Conservation (phyloP, 2,113 vertebrate species). For the Varanus salvator region DNA sequence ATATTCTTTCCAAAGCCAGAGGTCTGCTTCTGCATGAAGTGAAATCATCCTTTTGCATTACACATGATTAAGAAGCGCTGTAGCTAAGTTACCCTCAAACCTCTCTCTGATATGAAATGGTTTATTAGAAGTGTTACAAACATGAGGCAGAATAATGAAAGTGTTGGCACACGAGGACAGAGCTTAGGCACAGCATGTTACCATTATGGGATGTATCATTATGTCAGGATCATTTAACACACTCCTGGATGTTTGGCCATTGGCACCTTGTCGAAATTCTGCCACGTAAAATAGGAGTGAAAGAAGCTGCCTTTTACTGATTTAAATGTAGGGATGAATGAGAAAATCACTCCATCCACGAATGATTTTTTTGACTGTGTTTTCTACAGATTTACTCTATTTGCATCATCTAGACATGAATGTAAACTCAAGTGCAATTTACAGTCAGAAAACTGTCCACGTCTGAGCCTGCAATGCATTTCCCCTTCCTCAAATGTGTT, state of each 20-base stretch:
- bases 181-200: not conserved
- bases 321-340: too few species aligned
- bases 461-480: too few species aligned
- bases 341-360: too few species aligned
- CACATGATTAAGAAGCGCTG: conserved; percentile 21
- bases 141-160: not conserved
- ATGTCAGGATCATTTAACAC: not conserved
- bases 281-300: not conserved
- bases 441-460: too few species aligned
- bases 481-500: too few species aligned
- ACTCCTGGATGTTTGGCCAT: not conserved
- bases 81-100: conserved; percentile 14
- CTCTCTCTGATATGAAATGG: not conserved
- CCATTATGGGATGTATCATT: accelerated
- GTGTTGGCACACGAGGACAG: not conserved
- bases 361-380: too few species aligned
- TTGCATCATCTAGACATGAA: too few species aligned
- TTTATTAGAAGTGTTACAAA: not conserved
- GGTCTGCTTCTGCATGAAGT: not conserved
- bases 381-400: too few species aligned
- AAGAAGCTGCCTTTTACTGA: too few species aligned
- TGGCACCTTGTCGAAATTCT: not conserved
- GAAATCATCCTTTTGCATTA: conserved; percentile 17
- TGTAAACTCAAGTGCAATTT: too few species aligned
- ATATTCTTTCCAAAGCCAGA: not conserved